Percentiles rank a stretch among this genome's conserved stretches.
phyloP scores from a whole-genome alignment of 1,140 invertebrate species.

The Maniola jurtina region DNA sequence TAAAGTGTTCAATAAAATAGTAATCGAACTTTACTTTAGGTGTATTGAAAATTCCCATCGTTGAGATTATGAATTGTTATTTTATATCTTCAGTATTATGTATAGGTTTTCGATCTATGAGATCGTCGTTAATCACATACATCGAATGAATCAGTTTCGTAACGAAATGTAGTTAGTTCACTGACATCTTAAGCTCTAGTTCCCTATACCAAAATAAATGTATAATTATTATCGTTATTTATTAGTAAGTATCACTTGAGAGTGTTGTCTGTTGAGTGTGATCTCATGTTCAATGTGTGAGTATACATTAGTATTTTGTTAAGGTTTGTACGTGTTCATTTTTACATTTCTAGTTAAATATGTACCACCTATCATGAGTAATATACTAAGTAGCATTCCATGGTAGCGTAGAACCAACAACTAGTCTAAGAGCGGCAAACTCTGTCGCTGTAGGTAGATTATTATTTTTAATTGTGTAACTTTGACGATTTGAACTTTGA shows the following conservation, averaged over 20 bases:
- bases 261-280: slow-evolving; percentile 65
- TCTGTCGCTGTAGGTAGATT: slow-evolving; percentile 46
- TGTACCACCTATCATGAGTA: slow-evolving; percentile 60
- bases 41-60: slow-evolving; percentile 64
- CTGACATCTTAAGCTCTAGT: slow-evolving; percentile 65
- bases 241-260: slow-evolving; percentile 65
- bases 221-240: slow-evolving; percentile 74
- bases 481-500: slow-evolving; percentile 34
- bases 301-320: slow-evolving; percentile 43
- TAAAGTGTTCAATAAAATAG: slow-evolving; percentile 76
- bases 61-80: slow-evolving; percentile 67
- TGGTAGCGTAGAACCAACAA: slow-evolving; percentile 58
- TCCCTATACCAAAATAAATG: slow-evolving; percentile 73
- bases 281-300: slow-evolving; percentile 63
- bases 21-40: slow-evolving; percentile 61
- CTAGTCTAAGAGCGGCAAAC: slow-evolving; percentile 63
- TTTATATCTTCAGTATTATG: slow-evolving; percentile 65
- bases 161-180: slow-evolving; percentile 40
- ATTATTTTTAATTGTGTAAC: slow-evolving; percentile 35
- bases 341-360: slow-evolving; percentile 52
- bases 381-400: slow-evolving; percentile 60
- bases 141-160: slow-evolving; percentile 38
- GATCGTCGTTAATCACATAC: slow-evolving; percentile 41
- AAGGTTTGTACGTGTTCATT: slow-evolving; percentile 61
- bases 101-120: slow-evolving; percentile 46